phyloP scores from a whole-genome alignment of 2,113 vertebrate genomes.

The Micronycteris hirsuta region DNA sequence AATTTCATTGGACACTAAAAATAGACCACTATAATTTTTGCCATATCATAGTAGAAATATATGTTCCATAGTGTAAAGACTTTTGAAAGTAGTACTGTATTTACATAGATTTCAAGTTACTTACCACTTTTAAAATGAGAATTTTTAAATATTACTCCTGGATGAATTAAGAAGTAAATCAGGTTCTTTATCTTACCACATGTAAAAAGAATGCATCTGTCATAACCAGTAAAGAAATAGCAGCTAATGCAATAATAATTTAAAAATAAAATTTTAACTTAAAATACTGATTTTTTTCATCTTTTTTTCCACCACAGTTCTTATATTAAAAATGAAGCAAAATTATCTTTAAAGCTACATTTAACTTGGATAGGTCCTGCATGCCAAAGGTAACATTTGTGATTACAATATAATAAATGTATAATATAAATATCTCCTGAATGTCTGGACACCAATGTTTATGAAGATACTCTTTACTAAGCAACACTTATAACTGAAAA shows the following conservation, averaged over 20 bases:
- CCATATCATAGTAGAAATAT: conserved; percentile 24
- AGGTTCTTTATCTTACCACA: conserved; percentile 4
- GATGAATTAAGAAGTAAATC: conserved; percentile 47
- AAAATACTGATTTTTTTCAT: not conserved
- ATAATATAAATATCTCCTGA: not conserved
- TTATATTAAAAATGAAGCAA: conserved; percentile 35
- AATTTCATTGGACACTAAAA: conserved; percentile 37
- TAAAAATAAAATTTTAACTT: conserved; percentile 15
- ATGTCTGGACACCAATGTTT: not conserved
- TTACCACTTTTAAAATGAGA: conserved; percentile 70
- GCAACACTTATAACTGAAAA: conserved; percentile 23
- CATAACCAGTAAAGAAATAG: conserved; percentile 25
- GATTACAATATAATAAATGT: not conserved
- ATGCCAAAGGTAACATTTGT: not conserved
- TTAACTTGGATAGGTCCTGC: not conserved
- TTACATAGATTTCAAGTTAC: conserved; percentile 57
- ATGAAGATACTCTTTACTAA: conserved; percentile 27
- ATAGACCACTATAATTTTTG: not conserved
- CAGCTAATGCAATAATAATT: conserved; percentile 17
- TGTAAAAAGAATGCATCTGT: conserved; percentile 1
- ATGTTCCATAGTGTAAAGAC: not conserved
- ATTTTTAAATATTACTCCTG: conserved; percentile 25
- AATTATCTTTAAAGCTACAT: not conserved
- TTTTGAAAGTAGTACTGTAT: conserved; percentile 43
- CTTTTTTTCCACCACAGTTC: not conserved